Evolutionary conservation across 2,888 invertebrate genomes (phyloP), one percentile per base, ranked within the genome.

Genomic region (Brachycybe producta): DNA sequence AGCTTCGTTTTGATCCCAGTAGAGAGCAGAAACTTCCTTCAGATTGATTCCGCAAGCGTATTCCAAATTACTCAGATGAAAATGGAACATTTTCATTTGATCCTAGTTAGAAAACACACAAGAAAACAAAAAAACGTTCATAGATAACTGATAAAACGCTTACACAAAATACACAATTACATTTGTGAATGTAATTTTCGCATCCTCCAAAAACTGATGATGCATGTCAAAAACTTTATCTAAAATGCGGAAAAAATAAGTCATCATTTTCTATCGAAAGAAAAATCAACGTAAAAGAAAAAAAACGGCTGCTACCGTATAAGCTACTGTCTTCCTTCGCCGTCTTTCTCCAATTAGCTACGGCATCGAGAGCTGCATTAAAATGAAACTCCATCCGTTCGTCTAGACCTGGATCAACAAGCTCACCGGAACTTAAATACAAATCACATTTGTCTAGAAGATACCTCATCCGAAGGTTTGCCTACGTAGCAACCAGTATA

Each of bases 1-100:
- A 11, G 61, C 61, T 53, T 72, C 71, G 54, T 70, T 71, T 57
- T 71, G 70, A 55, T 72, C 71, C 70, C 71, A 72, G 54, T 65
- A 54, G 23, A 65, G 55, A 1, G 69, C 62, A 0, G 71, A 71
- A 7, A 70, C 60, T 39, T 65, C 57, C 24, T 57, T 55, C 2
- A 71, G 57, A 26, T 58, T 56, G 3, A 64, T 59, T 13, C 72
- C 71, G 57, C 70, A 70, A 0, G 68, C 67, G 56, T 67, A 70
- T 57, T 72, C 71, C 46, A 71, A 59, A 56, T 69, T 71, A 51
- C 68, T 64, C 5, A 68, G 58, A 54, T 71, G 69, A 59, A 70
- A 71, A 49, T 68, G 62, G 15, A 72, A 57, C 26, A 70, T 52
- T 27, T 60, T 60, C 49, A 66, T 64, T 54, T 69, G 67, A 28